phyloP scores from a whole-genome alignment of 2,797 vertebrate species.

The Hybognathus amarus region DNA sequence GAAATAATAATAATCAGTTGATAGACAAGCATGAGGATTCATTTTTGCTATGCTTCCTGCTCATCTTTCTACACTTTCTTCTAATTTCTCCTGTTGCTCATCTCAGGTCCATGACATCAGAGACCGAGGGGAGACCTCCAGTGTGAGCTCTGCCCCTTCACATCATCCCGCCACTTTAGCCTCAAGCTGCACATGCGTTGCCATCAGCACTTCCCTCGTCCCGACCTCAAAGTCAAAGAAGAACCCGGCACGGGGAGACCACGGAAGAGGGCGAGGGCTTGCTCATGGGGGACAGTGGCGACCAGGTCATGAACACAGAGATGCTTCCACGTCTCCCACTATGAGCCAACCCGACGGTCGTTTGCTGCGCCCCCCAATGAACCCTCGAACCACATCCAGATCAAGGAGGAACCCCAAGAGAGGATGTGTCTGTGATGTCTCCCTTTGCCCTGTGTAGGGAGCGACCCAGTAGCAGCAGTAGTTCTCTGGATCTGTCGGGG shows the following conservation, averaged over 20 bases:
- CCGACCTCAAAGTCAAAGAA: conserved; percentile 97
- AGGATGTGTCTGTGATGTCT: conserved; percentile 82
- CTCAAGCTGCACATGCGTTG: conserved; percentile 99
- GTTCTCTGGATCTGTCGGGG: conserved; percentile 83
- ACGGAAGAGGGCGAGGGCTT: conserved; percentile 89
- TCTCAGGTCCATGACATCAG: conserved; percentile 97
- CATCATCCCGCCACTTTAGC: conserved; percentile 99
- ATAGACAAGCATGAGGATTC: neutral
- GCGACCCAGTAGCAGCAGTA: conserved; percentile 83
- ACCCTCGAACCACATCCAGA: conserved; percentile 82
- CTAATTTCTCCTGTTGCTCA: conserved; percentile 46
- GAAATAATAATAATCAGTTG: neutral
- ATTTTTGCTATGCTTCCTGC: neutral
- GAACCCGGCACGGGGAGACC: conserved; percentile 92
- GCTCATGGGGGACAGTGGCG: conserved; percentile 82
- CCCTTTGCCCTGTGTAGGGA: conserved; percentile 87
- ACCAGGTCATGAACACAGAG: conserved; percentile 71
- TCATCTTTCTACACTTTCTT: neutral
- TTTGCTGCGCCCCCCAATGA: conserved; percentile 79
- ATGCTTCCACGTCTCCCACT: conserved; percentile 77
- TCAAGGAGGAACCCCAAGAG: conserved; percentile 98
- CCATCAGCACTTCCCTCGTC: conserved; percentile 98
- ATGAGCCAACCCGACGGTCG: conserved; percentile 70
- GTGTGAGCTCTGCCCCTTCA: conserved; percentile 98
- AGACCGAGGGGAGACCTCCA: conserved; percentile 98